Conservation (phyloP, 2,888 invertebrate genomes). For the Ormyrus thymus region DNA sequence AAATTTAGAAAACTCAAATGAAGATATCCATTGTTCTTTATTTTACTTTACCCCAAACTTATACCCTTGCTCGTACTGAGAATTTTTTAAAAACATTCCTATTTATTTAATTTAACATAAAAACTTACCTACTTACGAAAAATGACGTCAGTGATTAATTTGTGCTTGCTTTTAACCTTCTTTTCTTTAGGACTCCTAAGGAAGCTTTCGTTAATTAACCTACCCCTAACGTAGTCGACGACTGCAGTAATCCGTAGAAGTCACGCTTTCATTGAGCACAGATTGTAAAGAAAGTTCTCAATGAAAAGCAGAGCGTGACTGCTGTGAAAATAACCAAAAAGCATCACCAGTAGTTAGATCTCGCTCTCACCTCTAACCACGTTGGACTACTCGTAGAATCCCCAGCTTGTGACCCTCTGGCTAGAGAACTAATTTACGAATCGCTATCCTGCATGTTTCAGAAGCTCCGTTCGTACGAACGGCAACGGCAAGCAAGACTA, state of each 20-base stretch:
- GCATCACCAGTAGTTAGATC: conserved; percentile 37
- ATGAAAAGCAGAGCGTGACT: neutral
- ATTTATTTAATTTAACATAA: neutral
- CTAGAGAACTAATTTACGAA: conserved; percentile 31
- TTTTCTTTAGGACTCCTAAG: neutral
- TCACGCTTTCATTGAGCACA: conserved; percentile 1
- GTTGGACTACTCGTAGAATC: conserved; percentile 19
- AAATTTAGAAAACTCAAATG: neutral
- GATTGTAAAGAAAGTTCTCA: neutral
- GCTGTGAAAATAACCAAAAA: neutral
- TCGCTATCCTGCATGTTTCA: conserved; percentile 50
- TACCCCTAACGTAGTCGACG: neutral
- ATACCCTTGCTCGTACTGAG: no score
- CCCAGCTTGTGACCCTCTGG: neutral
- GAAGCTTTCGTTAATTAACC: neutral
- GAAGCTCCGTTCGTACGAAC: conserved; percentile 1
- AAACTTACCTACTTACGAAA: neutral
- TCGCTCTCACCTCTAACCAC: conserved; percentile 18
- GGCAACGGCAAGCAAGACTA: neutral
- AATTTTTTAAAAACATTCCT: neutral
- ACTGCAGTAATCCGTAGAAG: neutral
- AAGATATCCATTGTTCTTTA: neutral
- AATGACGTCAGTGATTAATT: conserved; percentile 52
- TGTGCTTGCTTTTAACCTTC: conserved; percentile 40
- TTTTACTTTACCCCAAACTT: neutral